These are phyloP conservation scores for Noctua pronuba DNA, from an alignment of 2,888 invertebrate species.

Conservation along the genomic window DNA sequence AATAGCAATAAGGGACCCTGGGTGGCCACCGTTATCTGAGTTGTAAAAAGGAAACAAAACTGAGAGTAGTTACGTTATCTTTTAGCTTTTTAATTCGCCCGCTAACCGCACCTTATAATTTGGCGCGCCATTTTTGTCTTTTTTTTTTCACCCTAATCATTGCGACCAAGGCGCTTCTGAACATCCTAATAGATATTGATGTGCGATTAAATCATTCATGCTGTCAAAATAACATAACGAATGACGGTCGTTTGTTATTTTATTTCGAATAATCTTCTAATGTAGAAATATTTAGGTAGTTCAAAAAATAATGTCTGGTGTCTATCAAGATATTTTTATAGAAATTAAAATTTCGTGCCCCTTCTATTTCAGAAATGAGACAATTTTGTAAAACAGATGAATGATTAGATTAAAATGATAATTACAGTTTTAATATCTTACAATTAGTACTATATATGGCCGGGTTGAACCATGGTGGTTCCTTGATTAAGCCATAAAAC, in stretches of 20 bases:
- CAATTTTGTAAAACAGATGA: slow-evolving; percentile 34
- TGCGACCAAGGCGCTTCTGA: slow-evolving; percentile 31
- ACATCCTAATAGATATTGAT: slow-evolving; percentile 36
- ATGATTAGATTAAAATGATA: slow-evolving; percentile 37
- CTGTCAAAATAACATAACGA: slow-evolving; percentile 41
- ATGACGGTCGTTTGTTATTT: slow-evolving; percentile 26
- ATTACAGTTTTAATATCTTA: slow-evolving; percentile 45
- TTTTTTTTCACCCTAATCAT: slow-evolving; percentile 23
- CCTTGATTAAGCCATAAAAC: slow-evolving; percentile 59
- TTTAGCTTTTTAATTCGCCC: slow-evolving; percentile 29
- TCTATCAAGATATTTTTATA: slow-evolving; percentile 6
- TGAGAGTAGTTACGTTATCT: slow-evolving; percentile 27
- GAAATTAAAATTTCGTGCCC: neutral
- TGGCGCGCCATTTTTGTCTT: neutral
- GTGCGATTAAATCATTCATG: slow-evolving; percentile 30
- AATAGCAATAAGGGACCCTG: slow-evolving; percentile 50
- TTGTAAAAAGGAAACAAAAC: slow-evolving; percentile 29
- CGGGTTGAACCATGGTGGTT: slow-evolving; percentile 32
- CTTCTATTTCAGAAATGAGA: neutral
- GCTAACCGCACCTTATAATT: slow-evolving; percentile 28
- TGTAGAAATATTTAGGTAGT: neutral
- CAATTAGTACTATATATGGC: slow-evolving; percentile 33
- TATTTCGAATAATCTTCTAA: neutral
- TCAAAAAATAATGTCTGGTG: neutral
- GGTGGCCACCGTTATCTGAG: slow-evolving; percentile 54